Evolutionary conservation across 2,113 vertebrate species (phyloP).

Genomic region (Isurus oxyrinchus): DNA sequence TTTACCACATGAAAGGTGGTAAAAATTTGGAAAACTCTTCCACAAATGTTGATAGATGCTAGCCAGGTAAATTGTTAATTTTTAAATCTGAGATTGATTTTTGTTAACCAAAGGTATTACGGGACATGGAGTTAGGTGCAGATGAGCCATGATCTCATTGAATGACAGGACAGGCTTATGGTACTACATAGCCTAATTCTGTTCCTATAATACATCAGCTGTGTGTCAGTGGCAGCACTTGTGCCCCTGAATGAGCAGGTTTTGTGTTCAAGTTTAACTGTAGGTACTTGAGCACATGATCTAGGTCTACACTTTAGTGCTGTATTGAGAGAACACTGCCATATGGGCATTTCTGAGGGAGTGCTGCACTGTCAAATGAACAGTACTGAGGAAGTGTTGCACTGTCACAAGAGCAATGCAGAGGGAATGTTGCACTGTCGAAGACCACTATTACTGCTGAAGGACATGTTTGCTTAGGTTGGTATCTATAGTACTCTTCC

Average conservation of each 20-base stretch:
- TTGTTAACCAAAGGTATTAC: background rate
- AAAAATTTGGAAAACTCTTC: background rate
- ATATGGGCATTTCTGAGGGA: background rate
- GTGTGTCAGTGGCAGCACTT: background rate
- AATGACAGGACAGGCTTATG: background rate
- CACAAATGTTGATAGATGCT: background rate
- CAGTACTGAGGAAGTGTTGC: background rate
- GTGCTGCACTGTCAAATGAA: background rate
- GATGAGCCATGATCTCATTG: background rate
- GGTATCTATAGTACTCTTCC: background rate
- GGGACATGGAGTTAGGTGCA: background rate
- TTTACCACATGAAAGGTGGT: no score
- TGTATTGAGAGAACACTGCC: background rate
- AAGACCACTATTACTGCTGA: background rate
- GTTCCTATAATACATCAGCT: background rate
- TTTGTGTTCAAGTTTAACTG: background rate
- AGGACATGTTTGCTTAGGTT: no score
- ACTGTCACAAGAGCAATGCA: background rate
- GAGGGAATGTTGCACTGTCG: background rate
- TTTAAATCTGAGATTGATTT: background rate
- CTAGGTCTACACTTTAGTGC: background rate
- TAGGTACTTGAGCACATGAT: background rate
- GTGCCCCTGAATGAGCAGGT: background rate
- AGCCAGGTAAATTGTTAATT: background rate
- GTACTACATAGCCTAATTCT: background rate